Conservation (phyloP, 2,888 invertebrate species). For the Xanthorhoe spadicearia region DNA sequence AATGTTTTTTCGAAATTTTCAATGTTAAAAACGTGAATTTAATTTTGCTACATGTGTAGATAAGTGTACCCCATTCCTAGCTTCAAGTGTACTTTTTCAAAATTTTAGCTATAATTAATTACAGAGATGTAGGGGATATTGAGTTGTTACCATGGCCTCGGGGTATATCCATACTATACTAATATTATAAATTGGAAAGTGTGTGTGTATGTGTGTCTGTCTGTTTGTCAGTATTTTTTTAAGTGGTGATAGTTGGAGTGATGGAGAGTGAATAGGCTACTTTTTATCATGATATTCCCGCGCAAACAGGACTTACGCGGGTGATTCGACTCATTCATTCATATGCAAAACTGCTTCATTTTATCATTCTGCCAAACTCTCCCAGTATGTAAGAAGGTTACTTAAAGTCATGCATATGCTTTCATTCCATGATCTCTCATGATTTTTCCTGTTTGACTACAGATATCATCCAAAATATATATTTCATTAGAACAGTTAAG, state of each 20-base stretch:
- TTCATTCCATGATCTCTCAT: not conserved
- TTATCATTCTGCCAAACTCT: not conserved
- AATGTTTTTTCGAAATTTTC: constrained; percentile 26
- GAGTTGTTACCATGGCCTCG: constrained; percentile 35
- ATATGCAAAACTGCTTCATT: not conserved
- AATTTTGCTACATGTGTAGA: constrained; percentile 37
- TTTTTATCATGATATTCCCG: no score
- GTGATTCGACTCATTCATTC: no score
- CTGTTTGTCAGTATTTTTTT: no score
- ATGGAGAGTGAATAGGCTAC: no score
- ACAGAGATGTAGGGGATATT: constrained; percentile 22
- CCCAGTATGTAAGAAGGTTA: not conserved
- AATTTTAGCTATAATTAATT: constrained; percentile 24
- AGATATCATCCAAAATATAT: not conserved
- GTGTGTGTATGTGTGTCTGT: no score
- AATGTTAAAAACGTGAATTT: constrained; percentile 24
- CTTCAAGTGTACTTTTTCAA: constrained; percentile 31
- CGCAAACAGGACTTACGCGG: no score
- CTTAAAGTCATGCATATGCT: not conserved
- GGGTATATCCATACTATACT: no score
- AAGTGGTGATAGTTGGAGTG: no score
- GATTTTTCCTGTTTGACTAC: not conserved
- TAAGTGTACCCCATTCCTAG: constrained; percentile 36
- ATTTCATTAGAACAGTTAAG: no score
- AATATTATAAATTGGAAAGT: no score